Evolutionary conservation across 2,888 invertebrate species (phyloP).

Genomic region (Trisateles emortualis): DNA sequence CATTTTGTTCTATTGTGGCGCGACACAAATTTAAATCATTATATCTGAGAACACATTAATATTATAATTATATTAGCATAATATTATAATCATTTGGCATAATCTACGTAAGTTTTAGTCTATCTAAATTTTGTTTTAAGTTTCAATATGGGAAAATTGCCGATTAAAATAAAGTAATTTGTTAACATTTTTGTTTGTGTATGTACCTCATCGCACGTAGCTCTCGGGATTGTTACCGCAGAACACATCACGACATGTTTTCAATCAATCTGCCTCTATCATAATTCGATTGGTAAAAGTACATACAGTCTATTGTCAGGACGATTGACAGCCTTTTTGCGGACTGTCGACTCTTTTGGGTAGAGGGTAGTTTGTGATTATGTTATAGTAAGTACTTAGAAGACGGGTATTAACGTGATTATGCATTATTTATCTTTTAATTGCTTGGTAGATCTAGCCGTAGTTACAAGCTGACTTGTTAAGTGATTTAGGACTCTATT

Average conservation of each 20-base stretch:
- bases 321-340: not conserved
- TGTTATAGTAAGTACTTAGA: no score
- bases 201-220: constrained; percentile 4
- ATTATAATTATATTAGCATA: no score
- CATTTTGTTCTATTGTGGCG: constrained; percentile 19
- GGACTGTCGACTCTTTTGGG: not conserved
- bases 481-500: no score
- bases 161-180: constrained; percentile 4
- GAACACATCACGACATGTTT: constrained; percentile 12
- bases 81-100: no score
- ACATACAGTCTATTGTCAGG: not conserved
- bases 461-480: no score
- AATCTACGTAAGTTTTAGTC: no score
- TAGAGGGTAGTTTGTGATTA: no score
- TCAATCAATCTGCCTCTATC: constrained; percentile 10
- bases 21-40: not conserved
- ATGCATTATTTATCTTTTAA: no score
- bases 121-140: not conserved
- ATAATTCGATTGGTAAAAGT: constrained; percentile 9
- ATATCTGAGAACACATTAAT: no score
- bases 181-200: constrained; percentile 3
- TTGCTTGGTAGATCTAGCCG: no score
- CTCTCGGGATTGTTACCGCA: not conserved
- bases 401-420: no score
- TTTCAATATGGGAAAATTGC: not conserved